These are phyloP conservation scores for Pseudobourletiella spinata DNA, from an alignment of 1,140 invertebrate species.

Conservation along the genomic window DNA sequence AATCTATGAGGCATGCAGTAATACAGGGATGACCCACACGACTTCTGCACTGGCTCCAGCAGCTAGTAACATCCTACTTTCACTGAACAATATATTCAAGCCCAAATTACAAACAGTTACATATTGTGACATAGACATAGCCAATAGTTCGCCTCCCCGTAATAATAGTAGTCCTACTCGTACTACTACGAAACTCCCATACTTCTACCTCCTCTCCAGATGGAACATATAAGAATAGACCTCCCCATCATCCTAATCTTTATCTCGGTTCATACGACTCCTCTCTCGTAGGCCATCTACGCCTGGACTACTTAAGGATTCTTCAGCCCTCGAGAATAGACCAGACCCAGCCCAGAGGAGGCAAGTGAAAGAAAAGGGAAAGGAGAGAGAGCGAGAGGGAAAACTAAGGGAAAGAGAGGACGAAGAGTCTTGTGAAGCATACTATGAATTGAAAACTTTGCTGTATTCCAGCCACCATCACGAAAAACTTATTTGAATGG, in stretches of 20 bases:
- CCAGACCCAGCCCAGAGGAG: background rate
- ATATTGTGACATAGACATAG: no score
- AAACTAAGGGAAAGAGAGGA: background rate
- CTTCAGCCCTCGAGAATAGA: background rate
- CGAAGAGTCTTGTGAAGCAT: background rate
- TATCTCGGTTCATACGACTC: background rate
- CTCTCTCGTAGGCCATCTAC: background rate
- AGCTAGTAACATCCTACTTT: no score
- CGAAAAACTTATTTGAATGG: constrained; percentile 10
- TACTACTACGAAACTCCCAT: no score
- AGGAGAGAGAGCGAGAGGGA: background rate
- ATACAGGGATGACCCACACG: no score
- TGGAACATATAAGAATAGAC: background rate
- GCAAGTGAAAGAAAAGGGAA: constrained; percentile 2
- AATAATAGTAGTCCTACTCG: no score
- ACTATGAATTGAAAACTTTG: constrained; percentile 9
- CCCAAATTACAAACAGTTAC: no score
- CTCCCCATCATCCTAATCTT: background rate
- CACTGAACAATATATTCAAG: no score
- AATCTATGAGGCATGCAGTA: no score
- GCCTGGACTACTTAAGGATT: constrained; percentile 1
- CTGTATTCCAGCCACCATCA: constrained; percentile 1
- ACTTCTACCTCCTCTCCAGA: no score
- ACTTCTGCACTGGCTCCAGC: no score
- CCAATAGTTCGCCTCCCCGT: no score